Evolutionary conservation across 2,113 vertebrate genomes (phyloP).

Genomic region (Thryonomys swinderianus): DNA sequence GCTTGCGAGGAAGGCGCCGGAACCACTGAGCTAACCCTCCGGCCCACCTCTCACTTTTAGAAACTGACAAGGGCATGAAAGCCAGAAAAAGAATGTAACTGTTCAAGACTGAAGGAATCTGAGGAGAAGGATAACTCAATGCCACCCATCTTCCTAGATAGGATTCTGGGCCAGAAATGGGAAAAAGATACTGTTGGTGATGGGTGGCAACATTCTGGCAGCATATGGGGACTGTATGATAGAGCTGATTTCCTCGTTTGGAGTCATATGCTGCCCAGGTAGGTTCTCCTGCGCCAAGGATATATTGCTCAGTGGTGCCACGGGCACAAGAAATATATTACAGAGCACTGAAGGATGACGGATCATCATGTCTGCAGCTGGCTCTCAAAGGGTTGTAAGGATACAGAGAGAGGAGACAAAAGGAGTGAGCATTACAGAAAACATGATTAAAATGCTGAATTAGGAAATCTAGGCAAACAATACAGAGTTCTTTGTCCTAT

Average conservation of each 20-base stretch:
- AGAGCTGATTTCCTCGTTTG: neutral
- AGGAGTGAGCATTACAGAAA: neutral
- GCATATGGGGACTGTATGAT: accelerated
- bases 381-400: neutral
- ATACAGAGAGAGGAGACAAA: neutral
- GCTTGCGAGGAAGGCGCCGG: too few relatives aligned
- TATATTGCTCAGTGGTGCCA: too few relatives aligned
- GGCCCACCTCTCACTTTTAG: neutral
- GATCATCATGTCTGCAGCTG: neutral
- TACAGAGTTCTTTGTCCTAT: neutral
- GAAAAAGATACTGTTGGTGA: neutral
- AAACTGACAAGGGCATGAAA: neutral
- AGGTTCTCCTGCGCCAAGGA: neutral
- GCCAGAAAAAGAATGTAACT: neutral
- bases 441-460: neutral
- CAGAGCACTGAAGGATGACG: neutral
- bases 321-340: neutral
- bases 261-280: neutral
- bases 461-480: neutral
- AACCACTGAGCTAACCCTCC: too few relatives aligned
- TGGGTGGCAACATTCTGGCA: neutral
- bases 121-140: neutral
- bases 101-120: neutral
- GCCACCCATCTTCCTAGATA: neutral
- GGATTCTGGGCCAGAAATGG: neutral